Evolutionary conservation across 2,113 vertebrate genomes (phyloP).

Genomic region (Phaethon lepturus): DNA sequence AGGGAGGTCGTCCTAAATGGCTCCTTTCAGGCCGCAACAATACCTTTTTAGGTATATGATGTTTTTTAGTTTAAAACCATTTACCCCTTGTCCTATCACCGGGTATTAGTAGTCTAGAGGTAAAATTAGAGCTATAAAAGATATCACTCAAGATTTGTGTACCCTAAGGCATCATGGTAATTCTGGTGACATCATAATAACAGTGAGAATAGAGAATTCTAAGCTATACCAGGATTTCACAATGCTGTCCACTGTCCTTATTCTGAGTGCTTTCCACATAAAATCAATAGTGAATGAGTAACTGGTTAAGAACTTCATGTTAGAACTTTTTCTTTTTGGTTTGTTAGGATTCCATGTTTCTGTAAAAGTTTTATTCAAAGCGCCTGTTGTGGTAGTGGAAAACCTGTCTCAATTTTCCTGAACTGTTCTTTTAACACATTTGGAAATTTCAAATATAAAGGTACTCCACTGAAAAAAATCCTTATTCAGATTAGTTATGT

Average conservation of each 20-base stretch:
- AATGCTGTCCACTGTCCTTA: not conserved
- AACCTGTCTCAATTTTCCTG: not conserved
- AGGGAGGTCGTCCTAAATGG: too few species aligned
- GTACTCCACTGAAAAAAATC: not conserved
- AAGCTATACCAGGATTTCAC: not conserved
- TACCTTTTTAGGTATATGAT: too few species aligned
- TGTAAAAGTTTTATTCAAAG: not conserved
- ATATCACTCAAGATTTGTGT: not conserved
- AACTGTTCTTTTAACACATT: not conserved
- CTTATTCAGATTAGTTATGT: not conserved
- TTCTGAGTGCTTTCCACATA: not conserved
- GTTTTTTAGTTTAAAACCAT: too few species aligned
- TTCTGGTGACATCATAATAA: not conserved
- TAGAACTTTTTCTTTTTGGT: not conserved
- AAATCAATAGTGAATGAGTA: not conserved
- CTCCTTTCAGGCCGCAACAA: too few species aligned
- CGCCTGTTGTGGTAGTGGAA: not conserved
- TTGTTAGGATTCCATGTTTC: not conserved
- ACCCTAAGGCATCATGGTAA: not conserved
- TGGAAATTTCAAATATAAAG: not conserved
- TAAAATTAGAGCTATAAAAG: not conserved
- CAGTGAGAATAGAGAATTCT: not conserved
- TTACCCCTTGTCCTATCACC: too few species aligned
- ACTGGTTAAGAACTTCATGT: not conserved
- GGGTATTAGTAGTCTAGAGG: not conserved